A percentile compares a stretch with the other conserved stretches of the same genome.
Evolutionary conservation across 1,140 invertebrate genomes (phyloP).

Genomic region (Papilio helenus): DNA sequence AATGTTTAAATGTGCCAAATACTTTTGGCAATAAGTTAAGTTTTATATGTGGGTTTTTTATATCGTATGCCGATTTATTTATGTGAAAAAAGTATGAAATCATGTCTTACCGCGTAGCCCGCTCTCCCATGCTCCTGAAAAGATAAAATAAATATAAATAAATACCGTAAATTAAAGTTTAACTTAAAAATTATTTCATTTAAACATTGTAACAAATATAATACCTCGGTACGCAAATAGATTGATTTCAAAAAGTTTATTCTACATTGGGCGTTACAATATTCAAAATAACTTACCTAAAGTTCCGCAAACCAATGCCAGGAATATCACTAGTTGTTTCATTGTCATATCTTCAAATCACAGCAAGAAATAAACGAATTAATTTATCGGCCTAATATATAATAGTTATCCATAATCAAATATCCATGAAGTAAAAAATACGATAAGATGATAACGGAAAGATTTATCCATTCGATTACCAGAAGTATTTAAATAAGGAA

Average conservation of each 20-base stretch:
- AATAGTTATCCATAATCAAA: neutral
- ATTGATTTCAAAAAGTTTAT: no score
- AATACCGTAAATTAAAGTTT: neutral
- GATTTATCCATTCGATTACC: neutral
- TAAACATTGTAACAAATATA: no score
- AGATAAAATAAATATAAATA: neutral
- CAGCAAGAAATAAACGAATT: neutral
- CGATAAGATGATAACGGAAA: neutral
- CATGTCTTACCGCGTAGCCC: neutral
- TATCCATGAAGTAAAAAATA: neutral
- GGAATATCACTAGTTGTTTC: neutral
- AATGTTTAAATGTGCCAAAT: no score
- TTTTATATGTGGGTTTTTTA: no score
- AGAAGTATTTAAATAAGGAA: neutral
- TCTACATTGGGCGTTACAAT: neutral
- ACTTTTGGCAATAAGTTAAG: no score
- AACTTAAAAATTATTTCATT: neutral
- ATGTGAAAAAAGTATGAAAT: neutral
- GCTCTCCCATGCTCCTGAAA: slow-evolving; percentile 13
- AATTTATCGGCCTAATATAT: neutral
- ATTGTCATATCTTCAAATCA: neutral
- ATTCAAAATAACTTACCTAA: slow-evolving; percentile 31
- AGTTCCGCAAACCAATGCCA: neutral
- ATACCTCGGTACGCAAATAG: no score
- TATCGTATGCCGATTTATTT: no score